Evolutionary conservation across 2,888 invertebrate species (phyloP), one percentile per base, ranked within the genome.

Genomic region (Xylocampa areola): DNA sequence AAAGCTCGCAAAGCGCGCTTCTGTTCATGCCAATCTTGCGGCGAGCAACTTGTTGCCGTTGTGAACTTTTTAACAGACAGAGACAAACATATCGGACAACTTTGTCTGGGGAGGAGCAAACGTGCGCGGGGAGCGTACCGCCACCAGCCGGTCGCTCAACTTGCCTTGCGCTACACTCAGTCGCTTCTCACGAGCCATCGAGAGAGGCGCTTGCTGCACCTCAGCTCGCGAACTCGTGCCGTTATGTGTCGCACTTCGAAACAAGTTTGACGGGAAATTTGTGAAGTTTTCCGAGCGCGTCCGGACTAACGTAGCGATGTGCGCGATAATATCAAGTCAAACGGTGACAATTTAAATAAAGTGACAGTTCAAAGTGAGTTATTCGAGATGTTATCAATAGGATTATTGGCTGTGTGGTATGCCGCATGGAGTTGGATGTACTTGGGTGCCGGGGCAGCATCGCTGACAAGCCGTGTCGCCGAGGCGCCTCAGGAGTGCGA

Each of bases 401-500:
- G 89, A 91, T 92, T 92, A 82, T 87, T 91, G 80, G 81, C 81
- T 75, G 81, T 92, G 84, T 90, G 88, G 87, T 89, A 80, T 77
- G 85, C 85, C 68, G 84, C 81, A 57, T 92, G 84, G 85, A 92
- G 88, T 79, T 91, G 91, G 88, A 80, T 88, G 83, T 88, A 81
- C 68, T 73, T 85, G 68, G 82, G 88, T 75, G 87, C 88, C 79
- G 75, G 88, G 82, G 89, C 92, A 73, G 90, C 92, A 55, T 92
- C 94, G 71, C 81, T 94, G 84, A 93, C 93, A 68, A 92, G 91
- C 72, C 91, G 94, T 66, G 92, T 94, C 82, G 95, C 95, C 76
- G 95, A 95, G 85, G 95, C 96, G 57, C 96, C 96, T 68, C 95
- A 95, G 87, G 96, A 96, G 87, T 97, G 97, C 91, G 95, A 96